A percentile compares a stretch with the other conserved stretches of the same genome.
Evolutionary conservation across 2,888 invertebrate species (phyloP).

Genomic region (Lysandra bellargus): DNA sequence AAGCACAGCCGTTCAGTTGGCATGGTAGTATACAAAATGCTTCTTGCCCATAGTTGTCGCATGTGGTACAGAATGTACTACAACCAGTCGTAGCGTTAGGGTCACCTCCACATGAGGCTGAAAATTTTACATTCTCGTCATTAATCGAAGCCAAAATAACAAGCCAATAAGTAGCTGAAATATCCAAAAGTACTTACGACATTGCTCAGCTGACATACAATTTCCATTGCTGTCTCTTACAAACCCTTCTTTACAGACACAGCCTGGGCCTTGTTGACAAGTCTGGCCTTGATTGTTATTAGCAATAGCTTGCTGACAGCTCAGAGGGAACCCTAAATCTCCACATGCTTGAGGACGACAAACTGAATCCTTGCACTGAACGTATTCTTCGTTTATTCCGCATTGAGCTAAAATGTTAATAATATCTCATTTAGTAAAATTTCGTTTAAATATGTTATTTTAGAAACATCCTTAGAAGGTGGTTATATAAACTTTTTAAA

Average conservation of each 20-base stretch:
- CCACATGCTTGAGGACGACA: slow-evolving; percentile 19
- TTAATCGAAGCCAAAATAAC: no score
- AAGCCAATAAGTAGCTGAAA: no score
- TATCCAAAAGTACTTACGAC: slow-evolving; percentile 39
- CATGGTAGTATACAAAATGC: slow-evolving; percentile 24
- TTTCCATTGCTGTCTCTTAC: slow-evolving; percentile 46
- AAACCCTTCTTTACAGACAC: slow-evolving; percentile 53
- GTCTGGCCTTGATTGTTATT: slow-evolving; percentile 41
- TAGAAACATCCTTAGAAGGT: no score
- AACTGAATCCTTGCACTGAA: slow-evolving; percentile 25
- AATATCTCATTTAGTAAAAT: no score
- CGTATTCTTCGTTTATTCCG: slow-evolving; percentile 22
- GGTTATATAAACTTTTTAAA: no score
- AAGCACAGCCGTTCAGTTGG: slow-evolving; percentile 44
- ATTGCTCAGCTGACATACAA: slow-evolving; percentile 47
- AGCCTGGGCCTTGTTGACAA: slow-evolving; percentile 43
- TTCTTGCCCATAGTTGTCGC: slow-evolving; percentile 40
- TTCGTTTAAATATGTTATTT: no score
- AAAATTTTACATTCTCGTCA: neutral
- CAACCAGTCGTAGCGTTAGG: slow-evolving; percentile 43
- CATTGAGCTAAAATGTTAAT: slow-evolving; percentile 16
- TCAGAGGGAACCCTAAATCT: slow-evolving; percentile 19
- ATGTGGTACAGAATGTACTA: slow-evolving; percentile 45
- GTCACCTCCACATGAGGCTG: slow-evolving; percentile 44
- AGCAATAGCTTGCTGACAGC: slow-evolving; percentile 44